These are phyloP conservation scores for Cantharis rufa DNA, from an alignment of 2,888 invertebrate genomes.

Conservation along the genomic window DNA sequence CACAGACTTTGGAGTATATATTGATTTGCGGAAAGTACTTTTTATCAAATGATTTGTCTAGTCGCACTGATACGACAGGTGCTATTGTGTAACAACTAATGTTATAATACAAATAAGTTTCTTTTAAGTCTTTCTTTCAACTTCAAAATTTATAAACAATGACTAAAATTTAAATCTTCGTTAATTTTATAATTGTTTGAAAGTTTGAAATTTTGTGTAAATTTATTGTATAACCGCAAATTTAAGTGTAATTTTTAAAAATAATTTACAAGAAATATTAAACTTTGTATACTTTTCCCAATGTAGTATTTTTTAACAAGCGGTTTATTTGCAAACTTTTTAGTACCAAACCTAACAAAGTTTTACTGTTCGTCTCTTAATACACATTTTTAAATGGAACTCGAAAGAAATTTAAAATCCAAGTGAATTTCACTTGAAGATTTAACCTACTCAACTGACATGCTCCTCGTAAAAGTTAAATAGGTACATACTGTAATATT, in stretches of 20 bases:
- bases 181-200: background rate
- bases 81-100: background rate
- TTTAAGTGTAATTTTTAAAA: background rate
- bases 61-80: background rate
- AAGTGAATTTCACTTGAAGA: slow-evolving; percentile 4
- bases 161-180: background rate
- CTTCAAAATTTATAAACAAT: background rate
- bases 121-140: background rate
- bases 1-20: background rate
- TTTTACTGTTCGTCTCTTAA: slow-evolving; percentile 9
- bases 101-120: background rate
- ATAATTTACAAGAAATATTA: background rate
- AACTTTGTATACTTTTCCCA: background rate
- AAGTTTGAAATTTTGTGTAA: background rate
- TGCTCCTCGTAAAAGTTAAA: background rate
- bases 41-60: background rate
- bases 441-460: background rate
- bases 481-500: background rate
- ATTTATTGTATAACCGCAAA: background rate
- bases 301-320: background rate
- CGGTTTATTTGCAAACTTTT: background rate
- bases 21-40: background rate
- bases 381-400: background rate
- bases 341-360: background rate
- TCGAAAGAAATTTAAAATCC: background rate